Conservation (phyloP, 30 jellyfish, hydroid and myxozoan species). For the Sanderia malayensis region DNA sequence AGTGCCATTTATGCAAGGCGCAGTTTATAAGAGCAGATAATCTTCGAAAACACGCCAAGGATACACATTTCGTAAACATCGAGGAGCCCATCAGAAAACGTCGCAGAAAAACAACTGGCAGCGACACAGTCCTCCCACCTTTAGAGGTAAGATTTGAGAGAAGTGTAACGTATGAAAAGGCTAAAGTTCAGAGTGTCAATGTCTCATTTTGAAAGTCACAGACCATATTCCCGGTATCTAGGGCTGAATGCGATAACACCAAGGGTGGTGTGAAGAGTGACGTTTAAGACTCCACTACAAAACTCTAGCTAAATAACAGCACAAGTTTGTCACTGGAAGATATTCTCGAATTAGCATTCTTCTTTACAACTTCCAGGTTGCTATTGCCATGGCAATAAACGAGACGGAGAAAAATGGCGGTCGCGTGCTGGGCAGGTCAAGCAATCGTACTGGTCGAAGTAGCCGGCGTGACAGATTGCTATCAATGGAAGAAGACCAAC, state of each 20-base stretch:
- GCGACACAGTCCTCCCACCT: conserved; percentile 98
- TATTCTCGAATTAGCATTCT: not conserved
- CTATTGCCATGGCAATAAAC: conserved; percentile 95
- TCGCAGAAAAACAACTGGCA: conserved; percentile 95
- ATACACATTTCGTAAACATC: conserved; percentile 90
- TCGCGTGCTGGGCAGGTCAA: conserved; percentile 88
- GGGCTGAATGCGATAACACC: too few relatives aligned
- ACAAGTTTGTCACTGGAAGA: too few relatives aligned
- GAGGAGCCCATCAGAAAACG: conserved; percentile 96
- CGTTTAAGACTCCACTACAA: too few relatives aligned
- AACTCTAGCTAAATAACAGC: too few relatives aligned
- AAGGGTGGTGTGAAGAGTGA: too few relatives aligned
- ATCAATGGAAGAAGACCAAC: conserved; percentile 52
- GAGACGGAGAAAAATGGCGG: conserved; percentile 98
- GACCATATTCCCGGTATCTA: too few relatives aligned
- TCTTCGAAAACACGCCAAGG: conserved; percentile 92
- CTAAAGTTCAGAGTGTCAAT: too few relatives aligned
- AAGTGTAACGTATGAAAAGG: too few relatives aligned
- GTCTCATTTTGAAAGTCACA: too few relatives aligned
- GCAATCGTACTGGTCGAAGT: conserved; percentile 37
- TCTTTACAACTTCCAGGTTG: conserved; percentile 56
- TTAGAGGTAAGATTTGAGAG: conserved; percentile 57
- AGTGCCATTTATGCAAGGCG: conserved; percentile 97
- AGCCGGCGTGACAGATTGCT: conserved; percentile 49
- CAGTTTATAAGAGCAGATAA: conserved; percentile 97